Conservation (phyloP, 1,140 invertebrate genomes). For the Octopus bimaculoides region DNA sequence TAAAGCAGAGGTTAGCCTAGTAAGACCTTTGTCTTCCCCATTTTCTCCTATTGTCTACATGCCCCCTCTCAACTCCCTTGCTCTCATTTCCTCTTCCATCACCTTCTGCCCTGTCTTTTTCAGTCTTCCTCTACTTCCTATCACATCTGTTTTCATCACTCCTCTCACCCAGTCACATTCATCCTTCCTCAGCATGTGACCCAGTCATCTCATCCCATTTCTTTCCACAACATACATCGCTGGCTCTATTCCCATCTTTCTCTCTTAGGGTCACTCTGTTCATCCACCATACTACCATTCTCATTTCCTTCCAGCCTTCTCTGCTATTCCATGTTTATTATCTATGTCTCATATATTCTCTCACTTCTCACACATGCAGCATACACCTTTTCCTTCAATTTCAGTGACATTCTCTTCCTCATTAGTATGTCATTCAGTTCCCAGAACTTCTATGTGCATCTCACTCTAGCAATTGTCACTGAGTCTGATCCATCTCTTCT, state of each 20-base stretch:
- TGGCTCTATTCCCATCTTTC: neutral
- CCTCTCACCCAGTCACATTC: neutral
- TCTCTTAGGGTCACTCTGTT: neutral
- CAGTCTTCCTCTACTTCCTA: neutral
- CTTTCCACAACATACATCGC: neutral
- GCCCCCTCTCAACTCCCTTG: too few species aligned
- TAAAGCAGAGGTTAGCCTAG: too few species aligned
- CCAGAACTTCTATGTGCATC: conserved; percentile 6
- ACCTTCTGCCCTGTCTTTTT: neutral
- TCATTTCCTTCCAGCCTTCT: neutral
- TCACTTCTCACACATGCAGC: neutral
- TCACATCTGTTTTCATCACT: neutral
- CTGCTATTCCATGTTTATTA: neutral
- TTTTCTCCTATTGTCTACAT: neutral
- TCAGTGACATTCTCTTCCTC: neutral
- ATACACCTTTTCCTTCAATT: too few species aligned
- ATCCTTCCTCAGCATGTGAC: neutral
- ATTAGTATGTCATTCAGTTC: neutral
- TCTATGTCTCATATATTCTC: neutral
- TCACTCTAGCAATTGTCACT: too few species aligned
- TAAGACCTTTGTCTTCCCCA: too few species aligned
- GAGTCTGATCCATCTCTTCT: too few species aligned
- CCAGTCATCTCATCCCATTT: neutral
- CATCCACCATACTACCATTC: neutral
- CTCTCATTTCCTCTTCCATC: neutral